phyloP scores from a whole-genome alignment of 1,140 invertebrate genomes.

The Drosophila insularis region DNA sequence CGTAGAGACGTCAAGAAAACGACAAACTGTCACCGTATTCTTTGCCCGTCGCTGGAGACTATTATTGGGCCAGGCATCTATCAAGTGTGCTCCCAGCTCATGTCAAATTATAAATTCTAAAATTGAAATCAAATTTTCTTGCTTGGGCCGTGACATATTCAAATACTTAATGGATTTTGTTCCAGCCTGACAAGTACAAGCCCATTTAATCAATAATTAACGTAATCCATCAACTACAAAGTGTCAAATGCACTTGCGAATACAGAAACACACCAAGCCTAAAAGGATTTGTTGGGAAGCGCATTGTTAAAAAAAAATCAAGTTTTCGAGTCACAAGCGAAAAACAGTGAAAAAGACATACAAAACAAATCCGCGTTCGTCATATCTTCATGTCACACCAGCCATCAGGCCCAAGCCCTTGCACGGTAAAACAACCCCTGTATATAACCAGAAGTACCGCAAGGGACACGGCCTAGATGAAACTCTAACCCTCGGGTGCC shows the following conservation, averaged over 20 bases:
- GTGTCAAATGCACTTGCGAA: constrained; percentile 78
- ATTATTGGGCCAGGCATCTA: constrained; percentile 49
- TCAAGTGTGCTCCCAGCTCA: constrained; percentile 60
- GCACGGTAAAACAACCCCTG: constrained; percentile 52
- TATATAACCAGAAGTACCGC: background rate
- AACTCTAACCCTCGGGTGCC: constrained; percentile 38
- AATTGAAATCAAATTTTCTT: constrained; percentile 75
- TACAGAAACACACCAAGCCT: constrained; percentile 45
- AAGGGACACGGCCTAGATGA: background rate
- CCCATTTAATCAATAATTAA: constrained; percentile 81
- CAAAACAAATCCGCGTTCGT: constrained; percentile 77
- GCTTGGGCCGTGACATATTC: constrained; percentile 49
- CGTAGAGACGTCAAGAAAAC: background rate
- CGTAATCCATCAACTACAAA: constrained; percentile 79
- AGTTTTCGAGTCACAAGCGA: constrained; percentile 55
- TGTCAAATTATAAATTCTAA: constrained; percentile 74
- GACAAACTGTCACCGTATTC: too few relatives aligned
- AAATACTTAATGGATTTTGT: constrained; percentile 74
- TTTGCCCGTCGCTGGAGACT: background rate
- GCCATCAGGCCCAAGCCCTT: constrained; percentile 39
- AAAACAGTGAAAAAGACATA: constrained; percentile 54
- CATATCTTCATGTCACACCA: constrained; percentile 79
- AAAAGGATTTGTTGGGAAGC: constrained; percentile 70
- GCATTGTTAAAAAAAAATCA: constrained; percentile 63
- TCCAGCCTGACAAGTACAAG: constrained; percentile 74